phyloP scores from a whole-genome alignment of 2,113 vertebrate species.

The Catharus fuscescens region DNA sequence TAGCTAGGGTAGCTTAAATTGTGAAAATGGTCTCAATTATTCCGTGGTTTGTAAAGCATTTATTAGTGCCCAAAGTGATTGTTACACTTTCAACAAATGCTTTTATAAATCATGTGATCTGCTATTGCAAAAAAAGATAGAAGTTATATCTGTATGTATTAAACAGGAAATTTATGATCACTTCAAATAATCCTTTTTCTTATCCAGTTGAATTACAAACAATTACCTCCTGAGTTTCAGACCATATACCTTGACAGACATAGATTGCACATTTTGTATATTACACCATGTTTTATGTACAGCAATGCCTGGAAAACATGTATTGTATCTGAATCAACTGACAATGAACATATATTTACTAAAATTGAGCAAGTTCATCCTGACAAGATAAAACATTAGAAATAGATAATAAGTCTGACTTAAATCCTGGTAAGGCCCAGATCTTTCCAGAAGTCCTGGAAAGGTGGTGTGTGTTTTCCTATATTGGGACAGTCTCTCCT shows the following conservation, averaged over 20 bases:
- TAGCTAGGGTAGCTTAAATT: neutral
- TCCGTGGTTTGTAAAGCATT: neutral
- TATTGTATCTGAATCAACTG: neutral
- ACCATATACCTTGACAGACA: neutral
- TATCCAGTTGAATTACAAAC: neutral
- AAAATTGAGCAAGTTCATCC: neutral
- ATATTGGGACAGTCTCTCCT: neutral
- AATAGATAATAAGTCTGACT: neutral
- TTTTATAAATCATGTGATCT: neutral
- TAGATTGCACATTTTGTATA: neutral
- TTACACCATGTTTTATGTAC: neutral
- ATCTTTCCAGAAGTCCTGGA: neutral
- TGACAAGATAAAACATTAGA: neutral
- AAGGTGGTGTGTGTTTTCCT: neutral
- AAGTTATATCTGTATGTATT: neutral
- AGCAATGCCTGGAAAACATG: neutral
- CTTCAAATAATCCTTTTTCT: neutral
- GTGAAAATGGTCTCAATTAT: neutral
- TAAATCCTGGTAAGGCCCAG: neutral
- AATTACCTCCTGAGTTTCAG: neutral
- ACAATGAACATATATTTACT: neutral
- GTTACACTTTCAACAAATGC: neutral
- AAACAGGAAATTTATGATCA: neutral
- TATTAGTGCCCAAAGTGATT: neutral
- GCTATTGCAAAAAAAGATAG: neutral